Conservation (phyloP, 2,888 invertebrate genomes). For the Aphodius granarius region DNA sequence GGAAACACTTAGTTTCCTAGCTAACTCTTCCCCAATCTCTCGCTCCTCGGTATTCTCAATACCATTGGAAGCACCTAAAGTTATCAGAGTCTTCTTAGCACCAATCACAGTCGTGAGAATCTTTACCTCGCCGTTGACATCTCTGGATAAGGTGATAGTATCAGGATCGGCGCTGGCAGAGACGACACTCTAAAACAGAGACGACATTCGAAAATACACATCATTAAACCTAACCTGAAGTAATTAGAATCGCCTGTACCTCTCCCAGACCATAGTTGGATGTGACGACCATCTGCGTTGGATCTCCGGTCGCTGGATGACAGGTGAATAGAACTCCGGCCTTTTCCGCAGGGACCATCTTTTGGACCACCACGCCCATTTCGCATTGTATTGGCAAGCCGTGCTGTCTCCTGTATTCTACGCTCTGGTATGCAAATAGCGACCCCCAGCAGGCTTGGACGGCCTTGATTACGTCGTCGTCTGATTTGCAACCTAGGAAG, state of each 20-base stretch:
- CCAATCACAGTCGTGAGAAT: conserved; percentile 58
- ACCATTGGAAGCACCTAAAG: conserved; percentile 47
- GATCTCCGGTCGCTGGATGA: conserved; percentile 74
- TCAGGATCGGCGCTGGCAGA: conserved; percentile 79
- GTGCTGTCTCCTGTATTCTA: conserved; percentile 77
- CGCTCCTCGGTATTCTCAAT: conserved; percentile 47
- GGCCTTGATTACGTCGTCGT: conserved; percentile 59
- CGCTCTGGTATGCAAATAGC: conserved; percentile 74
- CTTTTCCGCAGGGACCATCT: conserved; percentile 69
- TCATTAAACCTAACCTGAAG: too few relatives aligned
- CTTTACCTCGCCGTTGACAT: conserved; percentile 53
- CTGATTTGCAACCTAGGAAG: conserved; percentile 65
- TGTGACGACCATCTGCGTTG: conserved; percentile 68
- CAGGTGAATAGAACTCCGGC: conserved; percentile 83
- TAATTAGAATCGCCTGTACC: too few relatives aligned
- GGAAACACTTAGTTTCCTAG: conserved; percentile 57
- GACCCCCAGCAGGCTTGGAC: conserved; percentile 82
- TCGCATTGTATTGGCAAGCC: conserved; percentile 68
- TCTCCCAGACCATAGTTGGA: conserved; percentile 85
- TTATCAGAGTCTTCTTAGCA: conserved; percentile 58
- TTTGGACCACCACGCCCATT: conserved; percentile 82
- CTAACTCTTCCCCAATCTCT: conserved; percentile 47
- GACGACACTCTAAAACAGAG: conserved; percentile 71
- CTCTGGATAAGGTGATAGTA: conserved; percentile 63
- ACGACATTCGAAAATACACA: conserved; percentile 10